Evolutionary conservation across 2,797 vertebrate species (phyloP), one percentile per base, ranked within the genome.

Genomic region (Staurois parvus): DNA sequence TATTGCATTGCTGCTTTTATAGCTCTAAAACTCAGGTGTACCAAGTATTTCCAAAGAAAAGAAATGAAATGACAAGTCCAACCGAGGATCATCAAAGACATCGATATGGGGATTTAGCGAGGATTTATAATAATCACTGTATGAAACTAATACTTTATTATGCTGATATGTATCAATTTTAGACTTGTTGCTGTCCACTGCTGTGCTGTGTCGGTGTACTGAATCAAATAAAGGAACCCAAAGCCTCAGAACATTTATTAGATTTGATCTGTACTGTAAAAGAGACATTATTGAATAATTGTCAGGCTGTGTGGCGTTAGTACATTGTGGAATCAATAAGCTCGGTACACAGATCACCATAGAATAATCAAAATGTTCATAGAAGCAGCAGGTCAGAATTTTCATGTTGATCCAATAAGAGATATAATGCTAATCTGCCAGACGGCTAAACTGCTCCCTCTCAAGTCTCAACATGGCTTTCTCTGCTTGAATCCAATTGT

Each of bases 361-460:
- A 68, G 74, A 67, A 83, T 86, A 83, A 86, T 83, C 74, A 74
- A 42, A 83, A 68, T 69, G 66, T 77, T 83, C 75, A 78, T 72
- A 37, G 69, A 74, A 72, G 40, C 85, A 86, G 85, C 79, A 78
- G 85, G 85, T 64, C 74, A 77, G 69, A 86, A 73, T 83, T 64
- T 86, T 86, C 85, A 82, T 86, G 79, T 86, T 86, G 79, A 82
- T 83, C 79, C 85, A 86, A 82, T 86, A 83, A 86, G 69, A 73
- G 74, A 78, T 82, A 86, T 78, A 29, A 85, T 76, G 37, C 66
- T 85, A 81, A 86, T 86, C 68, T 86, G 26, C 73, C 79, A 32
- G 79, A 29, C 79, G 37, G 69, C 69, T 75, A 56, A 69, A 72
- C 42, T 56, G 45, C 42, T 80, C 62, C 34, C 42, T 74, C 72